Evolutionary conservation across 92 coral and sea anemone genomes (phyloP), one percentile per base, ranked within the genome.

Genomic region (Meandrina meandrites): DNA sequence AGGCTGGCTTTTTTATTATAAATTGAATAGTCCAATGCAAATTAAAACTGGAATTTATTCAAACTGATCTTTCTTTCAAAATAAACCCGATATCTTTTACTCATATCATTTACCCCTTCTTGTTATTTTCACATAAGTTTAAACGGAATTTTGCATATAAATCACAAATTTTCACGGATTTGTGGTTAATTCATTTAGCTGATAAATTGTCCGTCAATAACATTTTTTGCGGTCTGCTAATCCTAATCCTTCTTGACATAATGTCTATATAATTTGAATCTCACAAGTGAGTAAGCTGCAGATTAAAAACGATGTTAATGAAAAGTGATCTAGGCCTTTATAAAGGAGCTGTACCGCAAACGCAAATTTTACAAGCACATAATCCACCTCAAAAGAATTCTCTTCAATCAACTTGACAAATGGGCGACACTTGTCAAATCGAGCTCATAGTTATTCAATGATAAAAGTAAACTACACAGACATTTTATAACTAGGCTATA

Each of bases 121-220:
- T 36, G 37, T 16, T 34, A 58, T 80, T 80, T 42, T 64, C 37
- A 35, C 24, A 60, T 37, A 45, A 24, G 50, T 31, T 80, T 64
- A 73, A 64, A 50, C 27, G 22, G 18, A 79, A 51, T 51, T 60
- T 60, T 22, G 73, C 54, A 60, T 45, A 62, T n/a, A 34, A 80
- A 80, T 80, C 56, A 37, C 62, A 80, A 32, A 79, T 79, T n/a
- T 79, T 28, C 12, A 51, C 68, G 24, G 73, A 40, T 42, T 66
- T 81, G 51, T 16, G 31, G 5, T 22, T n/a, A 40, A 17, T 66
- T 81, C 75, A 37, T 47, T 81, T 66, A 66, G 35, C 75, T 66
- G 53, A 79, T 79, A 34, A 79, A 60, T 37, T 32, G 45, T 0
- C 42, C 50, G 37, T 81, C 58, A 81, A 28, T 28, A 28, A 18